Percentiles rank a stretch among this genome's conserved stretches.
Evolutionary conservation across 2,888 invertebrate genomes (phyloP).

Genomic region (Thysanoteuthis rhombus): DNA sequence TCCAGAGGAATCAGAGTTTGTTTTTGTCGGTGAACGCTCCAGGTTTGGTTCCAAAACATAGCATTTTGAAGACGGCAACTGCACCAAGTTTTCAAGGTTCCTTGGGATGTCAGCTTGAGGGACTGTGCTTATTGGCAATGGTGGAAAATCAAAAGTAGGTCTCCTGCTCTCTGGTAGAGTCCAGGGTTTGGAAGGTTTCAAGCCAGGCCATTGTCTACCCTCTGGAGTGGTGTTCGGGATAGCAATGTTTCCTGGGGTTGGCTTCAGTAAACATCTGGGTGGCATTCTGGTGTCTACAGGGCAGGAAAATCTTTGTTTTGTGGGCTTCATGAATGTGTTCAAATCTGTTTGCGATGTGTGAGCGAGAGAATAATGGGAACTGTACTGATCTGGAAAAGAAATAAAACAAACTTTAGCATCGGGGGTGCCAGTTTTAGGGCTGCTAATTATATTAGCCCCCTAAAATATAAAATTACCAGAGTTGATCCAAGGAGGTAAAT

Average conservation of each 20-base stretch:
- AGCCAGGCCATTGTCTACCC: neutral
- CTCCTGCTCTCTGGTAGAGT: neutral
- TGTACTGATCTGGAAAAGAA: neutral
- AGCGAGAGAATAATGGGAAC: neutral
- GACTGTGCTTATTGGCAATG: neutral
- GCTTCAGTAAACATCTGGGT: neutral
- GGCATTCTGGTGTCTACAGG: neutral
- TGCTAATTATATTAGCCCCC: too few species aligned
- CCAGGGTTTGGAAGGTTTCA: constrained; percentile 12
- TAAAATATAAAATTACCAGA: too few species aligned
- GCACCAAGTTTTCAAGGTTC: neutral
- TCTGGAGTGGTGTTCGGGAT: neutral
- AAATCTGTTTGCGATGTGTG: neutral
- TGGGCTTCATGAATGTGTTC: neutral
- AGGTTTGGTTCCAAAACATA: neutral
- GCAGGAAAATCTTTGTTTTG: neutral
- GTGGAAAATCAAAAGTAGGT: neutral
- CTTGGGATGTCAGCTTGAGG: neutral
- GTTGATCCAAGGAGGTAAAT: too few species aligned
- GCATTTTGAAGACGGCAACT: neutral
- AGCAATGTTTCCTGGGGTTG: neutral
- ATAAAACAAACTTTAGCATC: too few species aligned
- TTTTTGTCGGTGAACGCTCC: neutral
- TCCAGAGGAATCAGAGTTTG: neutral
- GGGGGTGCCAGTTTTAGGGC: too few species aligned